A percentile compares a stretch with the other conserved stretches of the same genome.
phyloP scores from a whole-genome alignment of 2,888 invertebrate genomes.

The Stenodera caucasica region DNA sequence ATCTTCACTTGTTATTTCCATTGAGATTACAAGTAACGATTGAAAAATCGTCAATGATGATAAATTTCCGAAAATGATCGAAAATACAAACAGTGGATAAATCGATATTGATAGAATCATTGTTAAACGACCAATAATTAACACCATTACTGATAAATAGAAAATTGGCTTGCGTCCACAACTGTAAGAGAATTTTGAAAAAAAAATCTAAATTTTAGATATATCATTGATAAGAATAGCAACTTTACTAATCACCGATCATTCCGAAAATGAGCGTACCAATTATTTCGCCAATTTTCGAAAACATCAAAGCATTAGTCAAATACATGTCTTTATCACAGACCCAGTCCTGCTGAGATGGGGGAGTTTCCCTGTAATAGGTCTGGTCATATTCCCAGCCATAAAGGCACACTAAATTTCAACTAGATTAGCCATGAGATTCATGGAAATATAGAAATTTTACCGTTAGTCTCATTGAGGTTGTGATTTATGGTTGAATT shows the following conservation, averaged over 20 bases:
- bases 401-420: constrained; percentile 55
- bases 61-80: constrained; percentile 55
- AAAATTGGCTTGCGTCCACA: constrained; percentile 58
- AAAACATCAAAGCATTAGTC: constrained; percentile 60
- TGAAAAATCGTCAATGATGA: constrained; percentile 57
- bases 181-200: no score
- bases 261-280: constrained; percentile 62
- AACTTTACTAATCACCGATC: constrained; percentile 61
- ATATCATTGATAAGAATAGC: constrained; percentile 12
- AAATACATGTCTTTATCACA: constrained; percentile 60
- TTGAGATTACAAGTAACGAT: constrained; percentile 58
- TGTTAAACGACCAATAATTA: constrained; percentile 54
- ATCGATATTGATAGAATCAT: constrained; percentile 53
- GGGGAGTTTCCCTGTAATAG: constrained; percentile 59
- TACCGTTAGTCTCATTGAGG: background rate
- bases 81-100: constrained; percentile 54
- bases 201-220: no score
- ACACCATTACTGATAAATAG: constrained; percentile 55
- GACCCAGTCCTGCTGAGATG: constrained; percentile 61
- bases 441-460: no score
- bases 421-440: background rate
- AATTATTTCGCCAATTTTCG: constrained; percentile 59
- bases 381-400: constrained; percentile 62
- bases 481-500: background rate
- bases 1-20: constrained; percentile 60